Conservation (phyloP, 1,140 invertebrate genomes). For the Aleiodes sp. region DNA sequence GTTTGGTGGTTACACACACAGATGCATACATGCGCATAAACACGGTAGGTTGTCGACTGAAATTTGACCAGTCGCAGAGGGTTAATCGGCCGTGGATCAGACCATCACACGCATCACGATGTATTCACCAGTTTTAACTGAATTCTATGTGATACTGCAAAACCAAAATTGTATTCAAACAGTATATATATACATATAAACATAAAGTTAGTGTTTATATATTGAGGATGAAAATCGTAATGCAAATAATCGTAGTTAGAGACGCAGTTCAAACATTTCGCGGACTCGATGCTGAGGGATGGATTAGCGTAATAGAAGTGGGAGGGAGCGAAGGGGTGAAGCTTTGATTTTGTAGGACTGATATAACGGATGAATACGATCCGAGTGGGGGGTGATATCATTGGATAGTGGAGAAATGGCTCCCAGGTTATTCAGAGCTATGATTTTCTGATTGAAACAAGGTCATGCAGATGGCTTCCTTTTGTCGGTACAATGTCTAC, state of each 20-base stretch:
- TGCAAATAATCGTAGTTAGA: conserved; percentile 27
- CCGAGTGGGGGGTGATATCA: background rate
- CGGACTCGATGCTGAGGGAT: conserved; percentile 1
- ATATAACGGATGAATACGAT: background rate
- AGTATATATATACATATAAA: background rate
- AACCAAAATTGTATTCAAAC: background rate
- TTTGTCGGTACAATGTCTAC: background rate
- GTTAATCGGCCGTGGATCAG: conserved; percentile 34
- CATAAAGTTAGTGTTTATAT: conserved; percentile 4
- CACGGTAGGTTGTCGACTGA: background rate
- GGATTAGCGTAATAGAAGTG: conserved; percentile 37
- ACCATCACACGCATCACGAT: background rate
- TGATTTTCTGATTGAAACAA: conserved; percentile 64
- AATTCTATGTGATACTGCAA: background rate
- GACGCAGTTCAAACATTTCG: background rate
- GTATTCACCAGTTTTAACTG: background rate
- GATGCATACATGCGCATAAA: background rate
- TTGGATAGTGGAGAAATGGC: conserved; percentile 46
- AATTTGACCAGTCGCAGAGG: conserved; percentile 22
- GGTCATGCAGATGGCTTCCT: conserved; percentile 54
- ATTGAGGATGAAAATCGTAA: background rate
- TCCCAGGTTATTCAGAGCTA: conserved; percentile 61
- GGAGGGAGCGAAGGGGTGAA: background rate
- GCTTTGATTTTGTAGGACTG: conserved; percentile 1
- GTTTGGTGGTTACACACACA: background rate